Evolutionary conservation across 2,113 vertebrate species (phyloP).

Genomic region (Nanger granti): DNA sequence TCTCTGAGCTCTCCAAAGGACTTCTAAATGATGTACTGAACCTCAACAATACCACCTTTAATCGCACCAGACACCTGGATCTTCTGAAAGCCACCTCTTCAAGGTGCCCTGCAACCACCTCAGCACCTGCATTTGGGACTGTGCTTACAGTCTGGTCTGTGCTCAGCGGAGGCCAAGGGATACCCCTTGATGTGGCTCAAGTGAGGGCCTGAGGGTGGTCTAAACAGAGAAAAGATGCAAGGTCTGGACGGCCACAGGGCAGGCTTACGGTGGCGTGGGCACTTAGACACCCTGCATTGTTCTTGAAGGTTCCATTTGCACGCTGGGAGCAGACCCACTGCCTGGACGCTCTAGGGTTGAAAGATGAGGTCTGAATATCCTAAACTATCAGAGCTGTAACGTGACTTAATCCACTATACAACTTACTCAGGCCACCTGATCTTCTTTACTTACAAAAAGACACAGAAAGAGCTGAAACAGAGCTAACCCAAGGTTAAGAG

Average conservation of each 20-base stretch:
- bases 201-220: background rate
- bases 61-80: accelerated
- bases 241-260: background rate
- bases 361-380: background rate
- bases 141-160: background rate
- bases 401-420: background rate
- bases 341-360: background rate
- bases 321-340: background rate
- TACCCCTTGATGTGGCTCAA: background rate
- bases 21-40: too few relatives aligned
- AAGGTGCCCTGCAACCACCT: accelerated
- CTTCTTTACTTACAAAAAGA: background rate
- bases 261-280: background rate
- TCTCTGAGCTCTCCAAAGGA: background rate
- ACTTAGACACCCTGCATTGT: background rate
- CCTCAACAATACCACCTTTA: accelerated
- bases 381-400: background rate
- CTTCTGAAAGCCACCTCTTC: background rate
- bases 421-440: background rate
- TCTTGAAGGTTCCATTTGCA: background rate
- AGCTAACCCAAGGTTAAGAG: background rate
- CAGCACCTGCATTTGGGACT: background rate
- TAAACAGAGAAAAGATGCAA: background rate
- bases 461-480: background rate
- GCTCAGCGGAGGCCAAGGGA: background rate